A percentile compares a stretch with the other conserved stretches of the same genome.
These are phyloP conservation scores for Brachyopa scutellaris DNA, from an alignment of 2,888 invertebrate genomes.

Conservation along the genomic window DNA sequence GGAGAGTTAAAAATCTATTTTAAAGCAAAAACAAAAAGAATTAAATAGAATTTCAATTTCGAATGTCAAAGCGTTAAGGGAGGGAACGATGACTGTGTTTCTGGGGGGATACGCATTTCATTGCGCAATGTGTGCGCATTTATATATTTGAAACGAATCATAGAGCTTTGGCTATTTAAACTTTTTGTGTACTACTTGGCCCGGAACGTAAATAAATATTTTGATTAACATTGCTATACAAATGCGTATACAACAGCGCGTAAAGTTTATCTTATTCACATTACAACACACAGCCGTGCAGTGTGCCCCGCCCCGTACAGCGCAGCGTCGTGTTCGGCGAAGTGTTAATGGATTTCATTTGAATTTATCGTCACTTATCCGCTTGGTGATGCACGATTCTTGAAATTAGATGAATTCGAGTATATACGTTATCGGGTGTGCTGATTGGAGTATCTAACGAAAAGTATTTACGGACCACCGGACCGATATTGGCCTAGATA, in stretches of 20 bases:
- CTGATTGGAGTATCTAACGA: too few relatives aligned
- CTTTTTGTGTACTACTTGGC: too few relatives aligned
- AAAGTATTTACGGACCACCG: too few relatives aligned
- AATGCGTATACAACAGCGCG: too few relatives aligned
- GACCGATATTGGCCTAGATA: too few relatives aligned
- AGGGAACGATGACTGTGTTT: not conserved
- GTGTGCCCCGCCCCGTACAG: too few relatives aligned
- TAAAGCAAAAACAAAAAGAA: too few relatives aligned
- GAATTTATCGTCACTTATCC: slow-evolving; percentile 46
- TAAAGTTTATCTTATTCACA: slow-evolving; percentile 12
- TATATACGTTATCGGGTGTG: too few relatives aligned
- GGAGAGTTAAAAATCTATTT: slow-evolving; percentile 10
- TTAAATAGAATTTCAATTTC: slow-evolving; percentile 41
- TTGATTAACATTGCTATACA: slow-evolving; percentile 52
- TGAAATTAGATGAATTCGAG: slow-evolving; percentile 55
- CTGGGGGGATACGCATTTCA: slow-evolving; percentile 20
- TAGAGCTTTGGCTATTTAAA: slow-evolving; percentile 16
- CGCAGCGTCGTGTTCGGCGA: not conserved
- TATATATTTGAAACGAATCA: slow-evolving; percentile 16
- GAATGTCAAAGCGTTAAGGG: slow-evolving; percentile 7
- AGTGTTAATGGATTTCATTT: slow-evolving; percentile 51
- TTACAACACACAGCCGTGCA: too few relatives aligned
- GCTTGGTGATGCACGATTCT: slow-evolving; percentile 44
- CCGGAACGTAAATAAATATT: slow-evolving; percentile 57
- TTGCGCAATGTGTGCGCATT: slow-evolving; percentile 23